Conservation (phyloP, 2,113 vertebrate genomes). For the Neolamprologus devosi region DNA sequence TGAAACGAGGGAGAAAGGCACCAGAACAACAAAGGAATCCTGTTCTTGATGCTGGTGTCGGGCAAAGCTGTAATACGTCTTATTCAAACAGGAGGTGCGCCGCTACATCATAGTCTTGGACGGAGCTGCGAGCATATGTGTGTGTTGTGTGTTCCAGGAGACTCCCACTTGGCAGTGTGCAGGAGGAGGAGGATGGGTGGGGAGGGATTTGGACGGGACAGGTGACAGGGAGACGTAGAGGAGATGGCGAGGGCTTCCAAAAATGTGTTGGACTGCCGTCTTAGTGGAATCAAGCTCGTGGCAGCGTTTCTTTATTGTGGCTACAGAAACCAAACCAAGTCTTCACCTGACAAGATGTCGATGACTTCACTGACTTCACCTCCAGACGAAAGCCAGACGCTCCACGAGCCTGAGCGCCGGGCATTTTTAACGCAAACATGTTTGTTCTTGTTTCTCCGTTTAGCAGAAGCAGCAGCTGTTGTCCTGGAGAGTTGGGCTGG, state of each 20-base stretch:
- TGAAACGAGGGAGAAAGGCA: neutral
- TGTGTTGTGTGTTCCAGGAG: conserved; percentile 36
- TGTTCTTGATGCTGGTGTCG: neutral
- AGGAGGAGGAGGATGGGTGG: neutral
- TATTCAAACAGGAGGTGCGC: conserved; percentile 31
- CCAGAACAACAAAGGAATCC: neutral
- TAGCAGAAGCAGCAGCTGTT: neutral
- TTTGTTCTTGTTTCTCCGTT: neutral
- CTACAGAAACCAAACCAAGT: neutral
- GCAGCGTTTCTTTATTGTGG: conserved; percentile 32
- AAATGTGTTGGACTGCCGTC: conserved; percentile 53
- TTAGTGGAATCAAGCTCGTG: conserved; percentile 38
- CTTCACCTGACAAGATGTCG: conserved; percentile 42
- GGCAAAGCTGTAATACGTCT: conserved; percentile 23
- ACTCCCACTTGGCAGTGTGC: conserved; percentile 47
- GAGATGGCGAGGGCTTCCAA: conserved; percentile 26
- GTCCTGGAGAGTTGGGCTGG: neutral
- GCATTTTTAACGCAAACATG: neutral
- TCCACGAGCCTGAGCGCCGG: neutral
- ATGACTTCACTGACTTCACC: conserved; percentile 10
- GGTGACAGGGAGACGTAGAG: conserved; percentile 1
- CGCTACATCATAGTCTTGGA: conserved; percentile 47
- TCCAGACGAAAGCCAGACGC: neutral
- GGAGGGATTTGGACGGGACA: conserved; percentile 11
- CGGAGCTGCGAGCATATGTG: neutral